Percentiles rank a stretch among this genome's conserved stretches.
These are phyloP conservation scores for Actinia tenebrosa DNA, from an alignment of 64 coral and sea anemone genomes.

Conservation along the genomic window DNA sequence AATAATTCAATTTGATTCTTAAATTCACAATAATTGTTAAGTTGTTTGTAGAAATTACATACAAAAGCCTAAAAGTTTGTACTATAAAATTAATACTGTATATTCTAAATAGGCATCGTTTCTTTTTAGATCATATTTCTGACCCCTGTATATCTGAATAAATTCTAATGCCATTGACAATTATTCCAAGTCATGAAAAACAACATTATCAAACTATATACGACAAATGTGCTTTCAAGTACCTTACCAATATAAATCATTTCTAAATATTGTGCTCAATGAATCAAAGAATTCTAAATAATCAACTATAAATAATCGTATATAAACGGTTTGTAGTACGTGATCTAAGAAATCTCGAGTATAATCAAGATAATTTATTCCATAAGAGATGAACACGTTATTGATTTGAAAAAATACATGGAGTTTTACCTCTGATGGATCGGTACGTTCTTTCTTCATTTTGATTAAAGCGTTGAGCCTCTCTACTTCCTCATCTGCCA, in stretches of 20 bases:
- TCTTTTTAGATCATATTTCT: background rate
- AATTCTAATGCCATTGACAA: background rate
- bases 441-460: slow-evolving; percentile 35
- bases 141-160: background rate
- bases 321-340: background rate
- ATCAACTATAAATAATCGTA: background rate
- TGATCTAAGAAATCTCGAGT: background rate
- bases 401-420: background rate
- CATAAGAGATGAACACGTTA: background rate
- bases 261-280: background rate
- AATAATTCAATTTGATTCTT: too few species aligned
- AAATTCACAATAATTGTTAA: too few species aligned
- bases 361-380: background rate
- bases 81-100: too few species aligned
- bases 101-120: background rate
- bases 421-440: slow-evolving; percentile 31
- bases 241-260: background rate
- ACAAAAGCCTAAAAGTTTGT: too few species aligned
- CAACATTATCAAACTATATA: background rate
- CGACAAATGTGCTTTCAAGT: background rate
- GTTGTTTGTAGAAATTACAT: too few species aligned
- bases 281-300: background rate
- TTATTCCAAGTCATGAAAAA: background rate
- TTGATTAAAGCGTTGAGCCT: slow-evolving; percentile 28
- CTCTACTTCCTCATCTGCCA: slow-evolving; percentile 22